Percentiles rank a stretch among this genome's conserved stretches.
Conservation (phyloP, 2,888 invertebrate genomes). For the Leistus spinibarbis region DNA sequence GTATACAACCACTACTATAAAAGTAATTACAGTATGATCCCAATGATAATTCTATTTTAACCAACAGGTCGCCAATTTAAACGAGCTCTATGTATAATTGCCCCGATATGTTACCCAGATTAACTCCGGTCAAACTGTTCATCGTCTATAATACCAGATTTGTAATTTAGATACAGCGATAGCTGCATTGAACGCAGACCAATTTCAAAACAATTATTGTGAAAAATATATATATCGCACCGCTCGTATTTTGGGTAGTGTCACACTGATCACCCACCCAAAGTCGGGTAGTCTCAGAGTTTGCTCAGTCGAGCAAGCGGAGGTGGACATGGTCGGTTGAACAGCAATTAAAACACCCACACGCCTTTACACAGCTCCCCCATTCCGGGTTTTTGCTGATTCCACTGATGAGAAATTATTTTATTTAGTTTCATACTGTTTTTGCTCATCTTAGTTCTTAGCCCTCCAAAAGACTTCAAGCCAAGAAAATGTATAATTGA, state of each 20-base stretch:
- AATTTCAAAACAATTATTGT: conserved; percentile 23
- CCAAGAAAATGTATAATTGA: too few relatives aligned
- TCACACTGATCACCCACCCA: conserved; percentile 14
- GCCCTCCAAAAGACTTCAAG: too few relatives aligned
- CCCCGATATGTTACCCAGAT: too few relatives aligned
- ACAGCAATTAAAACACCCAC: conserved; percentile 30
- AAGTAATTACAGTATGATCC: too few relatives aligned
- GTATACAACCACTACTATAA: too few relatives aligned
- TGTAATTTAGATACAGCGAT: conserved; percentile 20
- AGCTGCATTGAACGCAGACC: conserved; percentile 2
- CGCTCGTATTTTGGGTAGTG: not conserved
- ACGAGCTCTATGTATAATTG: too few relatives aligned
- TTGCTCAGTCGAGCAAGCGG: not conserved
- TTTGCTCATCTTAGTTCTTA: too few relatives aligned
- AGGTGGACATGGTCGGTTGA: conserved; percentile 15
- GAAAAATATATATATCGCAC: conserved; percentile 28
- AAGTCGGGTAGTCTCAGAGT: not conserved
- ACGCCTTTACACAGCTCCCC: conserved; percentile 1
- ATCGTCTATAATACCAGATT: not conserved
- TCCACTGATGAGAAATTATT: not conserved
- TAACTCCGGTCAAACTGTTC: too few relatives aligned
- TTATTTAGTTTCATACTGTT: too few relatives aligned
- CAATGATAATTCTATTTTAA: too few relatives aligned
- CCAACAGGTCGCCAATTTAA: too few relatives aligned
- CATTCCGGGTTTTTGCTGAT: not conserved